Conservation (phyloP, 2,888 invertebrate species). For the Orthosia incerta region DNA sequence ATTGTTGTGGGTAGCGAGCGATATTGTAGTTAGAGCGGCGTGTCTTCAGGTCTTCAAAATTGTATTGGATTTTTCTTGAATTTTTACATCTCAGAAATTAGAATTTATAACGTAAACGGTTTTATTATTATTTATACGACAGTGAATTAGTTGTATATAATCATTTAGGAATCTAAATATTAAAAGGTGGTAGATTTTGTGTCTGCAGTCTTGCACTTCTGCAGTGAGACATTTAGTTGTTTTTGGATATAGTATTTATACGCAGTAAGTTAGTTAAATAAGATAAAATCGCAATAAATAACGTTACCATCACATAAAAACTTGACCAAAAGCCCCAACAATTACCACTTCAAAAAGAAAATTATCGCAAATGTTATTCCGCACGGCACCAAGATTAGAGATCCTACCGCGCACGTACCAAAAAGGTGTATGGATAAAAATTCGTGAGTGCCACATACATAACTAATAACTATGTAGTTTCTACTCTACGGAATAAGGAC, state of each 20-base stretch:
- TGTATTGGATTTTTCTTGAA: not conserved
- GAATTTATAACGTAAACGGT: not conserved
- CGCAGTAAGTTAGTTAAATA: not conserved
- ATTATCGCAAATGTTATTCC: slow-evolving; percentile 53
- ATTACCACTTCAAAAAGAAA: slow-evolving; percentile 24
- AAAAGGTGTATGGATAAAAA: slow-evolving; percentile 60
- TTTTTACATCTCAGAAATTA: too few species aligned
- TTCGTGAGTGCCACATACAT: slow-evolving; percentile 66
- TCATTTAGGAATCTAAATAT: not conserved
- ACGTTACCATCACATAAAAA: not conserved
- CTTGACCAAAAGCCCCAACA: not conserved
- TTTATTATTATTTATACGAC: not conserved
- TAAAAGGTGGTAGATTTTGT: not conserved
- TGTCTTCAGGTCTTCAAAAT: not conserved
- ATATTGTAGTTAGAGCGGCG: not conserved
- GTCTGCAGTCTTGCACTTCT: not conserved
- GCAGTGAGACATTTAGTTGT: not conserved
- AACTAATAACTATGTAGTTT: slow-evolving; percentile 65
- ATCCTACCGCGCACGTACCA: slow-evolving; percentile 49
- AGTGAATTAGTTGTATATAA: too few species aligned
- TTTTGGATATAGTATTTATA: not conserved
- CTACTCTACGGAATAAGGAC: slow-evolving; percentile 69
- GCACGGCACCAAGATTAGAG: slow-evolving; percentile 55
- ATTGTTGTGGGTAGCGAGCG: not conserved
- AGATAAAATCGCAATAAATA: not conserved